Conservation (phyloP, 2,797 vertebrate species). For the Cichlasoma orientale region DNA sequence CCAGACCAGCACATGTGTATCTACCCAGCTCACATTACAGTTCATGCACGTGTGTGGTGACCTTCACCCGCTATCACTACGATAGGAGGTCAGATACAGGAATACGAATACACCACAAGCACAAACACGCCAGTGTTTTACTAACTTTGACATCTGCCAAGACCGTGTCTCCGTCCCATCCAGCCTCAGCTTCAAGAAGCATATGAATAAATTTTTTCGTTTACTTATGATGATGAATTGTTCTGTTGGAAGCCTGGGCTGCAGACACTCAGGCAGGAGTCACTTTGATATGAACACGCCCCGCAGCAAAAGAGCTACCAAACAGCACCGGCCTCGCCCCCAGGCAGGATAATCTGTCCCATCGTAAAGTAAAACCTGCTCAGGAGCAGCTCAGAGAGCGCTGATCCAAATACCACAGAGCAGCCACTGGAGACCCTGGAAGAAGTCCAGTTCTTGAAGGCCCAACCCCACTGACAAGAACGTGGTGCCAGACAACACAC, state of each 20-base stretch:
- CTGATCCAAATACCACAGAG: neutral
- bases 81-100: neutral
- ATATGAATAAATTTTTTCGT: neutral
- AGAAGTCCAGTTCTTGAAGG: neutral
- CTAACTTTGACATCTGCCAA: neutral
- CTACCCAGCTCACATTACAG: neutral
- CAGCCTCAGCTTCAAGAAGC: neutral
- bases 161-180: too few species aligned
- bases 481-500: too few species aligned
- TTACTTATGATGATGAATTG: neutral
- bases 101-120: conserved; percentile 1
- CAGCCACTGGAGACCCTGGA: neutral
- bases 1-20: conserved; percentile 16
- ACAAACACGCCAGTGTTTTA: conserved; percentile 13
- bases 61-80: neutral
- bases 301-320: neutral
- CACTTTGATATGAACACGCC: neutral
- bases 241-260: neutral
- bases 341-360: neutral
- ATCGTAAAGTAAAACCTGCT: neutral
- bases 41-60: neutral
- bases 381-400: neutral
- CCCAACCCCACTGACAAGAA: neutral
- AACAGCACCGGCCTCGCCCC: neutral
- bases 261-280: neutral